phyloP scores from a whole-genome alignment of 2,797 vertebrate genomes.

The Semaprochilodus insignis region DNA sequence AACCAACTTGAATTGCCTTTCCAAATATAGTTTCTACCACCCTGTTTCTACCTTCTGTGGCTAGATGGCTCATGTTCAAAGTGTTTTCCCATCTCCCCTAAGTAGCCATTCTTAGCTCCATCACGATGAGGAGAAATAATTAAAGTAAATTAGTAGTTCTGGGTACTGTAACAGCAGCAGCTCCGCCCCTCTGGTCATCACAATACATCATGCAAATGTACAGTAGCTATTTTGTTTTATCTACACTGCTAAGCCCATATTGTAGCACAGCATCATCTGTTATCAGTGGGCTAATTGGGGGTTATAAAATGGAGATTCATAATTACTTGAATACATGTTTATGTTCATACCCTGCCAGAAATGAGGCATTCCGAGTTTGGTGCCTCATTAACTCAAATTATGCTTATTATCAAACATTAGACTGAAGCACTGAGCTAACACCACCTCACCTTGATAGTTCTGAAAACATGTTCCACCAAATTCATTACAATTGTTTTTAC shows the following conservation, averaged over 20 bases:
- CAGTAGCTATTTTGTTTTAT: not conserved
- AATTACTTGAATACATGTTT: conserved; percentile 48
- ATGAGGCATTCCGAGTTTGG: conserved; percentile 32
- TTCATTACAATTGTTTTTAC: conserved; percentile 10
- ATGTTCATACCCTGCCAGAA: conserved; percentile 36
- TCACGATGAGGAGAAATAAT: not conserved
- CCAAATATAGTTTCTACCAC: not conserved
- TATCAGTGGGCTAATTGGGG: conserved; percentile 36
- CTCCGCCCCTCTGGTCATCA: not conserved
- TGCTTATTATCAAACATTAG: conserved; percentile 28
- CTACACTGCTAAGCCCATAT: not conserved
- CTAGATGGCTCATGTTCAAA: not conserved
- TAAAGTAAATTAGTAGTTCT: not conserved
- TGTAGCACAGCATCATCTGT: conserved; percentile 5
- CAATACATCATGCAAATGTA: not conserved
- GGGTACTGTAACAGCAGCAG: not conserved
- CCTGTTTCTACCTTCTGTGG: not conserved
- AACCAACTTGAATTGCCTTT: not conserved
- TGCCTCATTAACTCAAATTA: conserved; percentile 44
- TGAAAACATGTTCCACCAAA: conserved; percentile 16
- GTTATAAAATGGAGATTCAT: conserved; percentile 41
- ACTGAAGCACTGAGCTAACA: conserved; percentile 22
- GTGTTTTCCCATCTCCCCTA: not conserved
- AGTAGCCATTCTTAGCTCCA: not conserved
- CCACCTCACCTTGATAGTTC: conserved; percentile 26